Evolutionary conservation across 1,140 invertebrate species (phyloP).

Genomic region (Listronotus bonariensis): DNA sequence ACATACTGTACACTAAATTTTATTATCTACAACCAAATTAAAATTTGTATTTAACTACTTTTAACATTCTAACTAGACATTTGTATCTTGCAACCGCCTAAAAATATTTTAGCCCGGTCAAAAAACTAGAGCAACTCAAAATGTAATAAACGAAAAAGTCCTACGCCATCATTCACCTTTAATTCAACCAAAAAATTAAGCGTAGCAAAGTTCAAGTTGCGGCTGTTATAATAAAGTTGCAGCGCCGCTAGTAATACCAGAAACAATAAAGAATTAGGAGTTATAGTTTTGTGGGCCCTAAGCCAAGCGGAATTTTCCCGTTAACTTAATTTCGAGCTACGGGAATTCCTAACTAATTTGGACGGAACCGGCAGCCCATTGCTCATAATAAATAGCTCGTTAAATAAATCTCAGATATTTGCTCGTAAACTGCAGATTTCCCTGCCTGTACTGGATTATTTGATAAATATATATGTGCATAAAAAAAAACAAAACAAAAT

Average conservation of each 20-base stretch:
- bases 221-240: slow-evolving; percentile 16
- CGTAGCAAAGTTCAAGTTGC: not conserved
- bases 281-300: slow-evolving; percentile 14
- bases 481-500: too few species aligned
- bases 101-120: too few species aligned
- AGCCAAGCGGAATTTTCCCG: slow-evolving; percentile 7
- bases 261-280: slow-evolving; percentile 19
- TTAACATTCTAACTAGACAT: too few species aligned
- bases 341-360: slow-evolving; percentile 22
- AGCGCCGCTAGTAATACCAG: slow-evolving; percentile 12
- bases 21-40: too few species aligned
- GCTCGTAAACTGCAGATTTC: slow-evolving; percentile 5
- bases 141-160: too few species aligned
- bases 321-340: slow-evolving; percentile 14
- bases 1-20: too few species aligned
- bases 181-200: not conserved
- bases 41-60: too few species aligned
- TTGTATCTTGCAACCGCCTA: too few species aligned
- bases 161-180: too few species aligned
- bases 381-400: slow-evolving; percentile 13
- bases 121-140: too few species aligned
- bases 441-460: not conserved
- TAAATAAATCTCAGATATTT: slow-evolving; percentile 15
- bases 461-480: too few species aligned
- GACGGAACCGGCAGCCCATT: slow-evolving; percentile 8